Evolutionary conservation across 2,797 vertebrate species (phyloP).

Genomic region (Graptemys geographica): DNA sequence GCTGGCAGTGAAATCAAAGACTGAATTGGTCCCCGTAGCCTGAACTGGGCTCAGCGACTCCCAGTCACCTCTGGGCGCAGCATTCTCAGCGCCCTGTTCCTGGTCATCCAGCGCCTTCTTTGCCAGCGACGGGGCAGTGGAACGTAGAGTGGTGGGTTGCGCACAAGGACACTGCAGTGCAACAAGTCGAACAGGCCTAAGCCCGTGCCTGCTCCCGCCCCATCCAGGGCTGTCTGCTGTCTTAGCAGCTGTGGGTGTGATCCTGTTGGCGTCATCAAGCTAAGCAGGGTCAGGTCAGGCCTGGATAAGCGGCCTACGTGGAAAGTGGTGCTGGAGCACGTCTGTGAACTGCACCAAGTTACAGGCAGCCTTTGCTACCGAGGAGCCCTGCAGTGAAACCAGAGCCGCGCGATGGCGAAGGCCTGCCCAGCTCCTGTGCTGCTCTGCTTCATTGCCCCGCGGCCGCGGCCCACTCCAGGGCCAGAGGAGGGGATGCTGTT

Average conservation of each 20-base stretch:
- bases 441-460: no score
- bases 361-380: neutral
- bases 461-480: no score
- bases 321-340: neutral
- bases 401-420: neutral
- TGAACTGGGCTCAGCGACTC: neutral
- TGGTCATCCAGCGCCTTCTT: fast-evolving
- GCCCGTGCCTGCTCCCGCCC: neutral
- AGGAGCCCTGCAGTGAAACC: neutral
- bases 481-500: no score
- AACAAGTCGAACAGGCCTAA: neutral
- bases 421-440: neutral
- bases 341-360: neutral
- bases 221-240: neutral
- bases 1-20: neutral
- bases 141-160: no score
- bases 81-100: neutral
- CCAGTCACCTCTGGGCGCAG: neutral
- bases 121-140: no score
- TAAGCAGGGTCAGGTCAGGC: neutral
- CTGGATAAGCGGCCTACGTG: neutral
- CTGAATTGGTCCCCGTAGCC: neutral
- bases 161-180: neutral
- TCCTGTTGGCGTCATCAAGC: neutral
- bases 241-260: neutral